Evolutionary conservation across 2,888 invertebrate species (phyloP), one percentile per base, ranked within the genome.

Genomic region (Amphipyra berbera): DNA sequence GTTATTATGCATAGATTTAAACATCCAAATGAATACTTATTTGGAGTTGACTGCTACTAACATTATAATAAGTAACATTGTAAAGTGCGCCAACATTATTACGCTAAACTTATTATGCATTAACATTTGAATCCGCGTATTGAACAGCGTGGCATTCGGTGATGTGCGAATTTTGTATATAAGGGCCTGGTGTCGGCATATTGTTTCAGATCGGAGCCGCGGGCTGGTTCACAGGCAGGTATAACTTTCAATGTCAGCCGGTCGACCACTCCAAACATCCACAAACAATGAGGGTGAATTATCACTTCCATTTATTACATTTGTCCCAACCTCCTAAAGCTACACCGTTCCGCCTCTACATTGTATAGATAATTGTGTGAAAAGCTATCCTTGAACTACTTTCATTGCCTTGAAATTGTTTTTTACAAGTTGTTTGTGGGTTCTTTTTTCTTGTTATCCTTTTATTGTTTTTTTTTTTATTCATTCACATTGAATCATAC

Each of bases 201-300:
- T 95, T 95, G 95, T 97, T 97, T 95, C 97, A 98, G 98, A 97
- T 98, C 95, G 97, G 96, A 93, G 96, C 97, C 95, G 96, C 97
- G 90, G 99, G 99, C 93, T 99, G 99, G 99, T 96, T 98, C 95
- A 97, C 97, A 92, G 98, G 98, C 92, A 97, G 98, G 93, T 99
- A 99, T 97, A 98, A 97, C 96, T 97, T 97, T 95, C 97, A 97
- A 93, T 99, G 99, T 96, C 98, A 99, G 96, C 98, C 98, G 87
- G 98, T 99, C 94, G 98, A 99, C 96, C 98, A 98, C 96, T 97
- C 98, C 92, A 97, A 97, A 95, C 96, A 97, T 95, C 97, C 98
- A 91, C 97, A 97, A 96, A 98, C 98, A 87, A 95, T 98, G 95
- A 96, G 98, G 97, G 99, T 99, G 97, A 96, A 97, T 96, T 90